These are phyloP conservation scores for Troilus luridus DNA, from an alignment of 2,888 invertebrate species.

Conservation along the genomic window DNA sequence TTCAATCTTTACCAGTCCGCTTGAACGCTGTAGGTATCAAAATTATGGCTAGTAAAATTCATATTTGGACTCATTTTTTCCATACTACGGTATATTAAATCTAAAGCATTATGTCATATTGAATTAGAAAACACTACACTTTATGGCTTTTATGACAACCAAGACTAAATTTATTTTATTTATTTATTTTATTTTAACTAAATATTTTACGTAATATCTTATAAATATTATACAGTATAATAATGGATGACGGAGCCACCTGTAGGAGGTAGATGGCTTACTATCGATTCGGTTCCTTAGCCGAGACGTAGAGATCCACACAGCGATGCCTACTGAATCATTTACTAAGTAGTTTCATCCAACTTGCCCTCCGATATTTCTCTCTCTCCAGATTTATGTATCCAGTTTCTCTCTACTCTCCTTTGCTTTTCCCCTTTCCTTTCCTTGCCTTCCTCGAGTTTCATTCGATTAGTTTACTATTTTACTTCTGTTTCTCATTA, in stretches of 20 bases:
- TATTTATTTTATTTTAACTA: too few relatives aligned
- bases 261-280: not conserved
- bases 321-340: constrained; percentile 15
- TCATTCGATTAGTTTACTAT: not conserved
- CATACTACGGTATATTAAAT: too few relatives aligned
- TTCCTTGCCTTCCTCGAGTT: not conserved
- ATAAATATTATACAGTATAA: not conserved
- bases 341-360: constrained; percentile 26
- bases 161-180: too few relatives aligned
- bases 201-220: too few relatives aligned
- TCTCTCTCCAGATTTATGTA: constrained; percentile 7
- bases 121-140: too few relatives aligned
- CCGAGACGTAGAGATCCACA: not conserved
- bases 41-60: too few relatives aligned
- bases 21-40: too few relatives aligned
- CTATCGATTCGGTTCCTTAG: constrained; percentile 12
- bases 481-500: not conserved
- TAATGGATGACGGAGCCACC: not conserved
- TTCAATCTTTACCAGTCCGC: too few relatives aligned
- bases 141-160: too few relatives aligned
- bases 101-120: too few relatives aligned
- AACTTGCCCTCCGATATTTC: constrained; percentile 5
- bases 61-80: too few relatives aligned
- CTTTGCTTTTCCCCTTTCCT: not conserved
- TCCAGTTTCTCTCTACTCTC: not conserved